A percentile compares a stretch with the other conserved stretches of the same genome.
Evolutionary conservation across 2,888 invertebrate species (phyloP).

Genomic region (Choreutis nemorana): DNA sequence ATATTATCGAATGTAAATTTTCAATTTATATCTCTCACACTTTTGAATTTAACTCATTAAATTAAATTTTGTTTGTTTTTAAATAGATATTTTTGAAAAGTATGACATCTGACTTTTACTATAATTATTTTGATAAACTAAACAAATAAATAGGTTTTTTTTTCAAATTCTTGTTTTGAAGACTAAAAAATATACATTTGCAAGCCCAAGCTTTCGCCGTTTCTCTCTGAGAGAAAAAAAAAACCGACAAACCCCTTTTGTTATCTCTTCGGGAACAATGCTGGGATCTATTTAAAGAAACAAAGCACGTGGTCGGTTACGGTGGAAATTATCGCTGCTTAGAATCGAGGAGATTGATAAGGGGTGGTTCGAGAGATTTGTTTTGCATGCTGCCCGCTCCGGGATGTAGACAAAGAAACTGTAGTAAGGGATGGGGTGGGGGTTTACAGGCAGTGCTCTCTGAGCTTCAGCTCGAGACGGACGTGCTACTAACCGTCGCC

Average conservation of each 20-base stretch:
- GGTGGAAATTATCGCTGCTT: not conserved
- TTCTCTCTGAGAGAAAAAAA: too few species aligned
- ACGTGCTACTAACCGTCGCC: not conserved
- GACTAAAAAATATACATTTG: too few species aligned
- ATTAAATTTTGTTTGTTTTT: too few species aligned
- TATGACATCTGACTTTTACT: too few species aligned
- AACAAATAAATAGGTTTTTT: too few species aligned
- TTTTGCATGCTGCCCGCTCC: conserved; percentile 34
- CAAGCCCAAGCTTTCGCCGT: too few species aligned
- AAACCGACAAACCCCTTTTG: not conserved
- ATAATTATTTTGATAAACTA: too few species aligned
- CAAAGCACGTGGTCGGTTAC: not conserved
- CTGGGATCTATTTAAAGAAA: not conserved
- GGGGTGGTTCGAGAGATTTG: conserved; percentile 41
- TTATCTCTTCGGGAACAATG: not conserved
- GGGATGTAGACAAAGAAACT: conserved; percentile 60
- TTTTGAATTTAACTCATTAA: too few species aligned
- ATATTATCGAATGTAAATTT: too few species aligned
- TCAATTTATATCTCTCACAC: too few species aligned
- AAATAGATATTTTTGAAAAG: too few species aligned
- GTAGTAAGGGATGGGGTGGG: conserved; percentile 46
- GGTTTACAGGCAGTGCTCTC: conserved; percentile 40
- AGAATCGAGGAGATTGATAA: conserved; percentile 35
- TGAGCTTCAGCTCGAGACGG: conserved; percentile 17
- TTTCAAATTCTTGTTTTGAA: too few species aligned